Percentiles rank a stretch among this genome's conserved stretches.
phyloP scores from a whole-genome alignment of 2,888 invertebrate species.

The Amblyteles armatorius region DNA sequence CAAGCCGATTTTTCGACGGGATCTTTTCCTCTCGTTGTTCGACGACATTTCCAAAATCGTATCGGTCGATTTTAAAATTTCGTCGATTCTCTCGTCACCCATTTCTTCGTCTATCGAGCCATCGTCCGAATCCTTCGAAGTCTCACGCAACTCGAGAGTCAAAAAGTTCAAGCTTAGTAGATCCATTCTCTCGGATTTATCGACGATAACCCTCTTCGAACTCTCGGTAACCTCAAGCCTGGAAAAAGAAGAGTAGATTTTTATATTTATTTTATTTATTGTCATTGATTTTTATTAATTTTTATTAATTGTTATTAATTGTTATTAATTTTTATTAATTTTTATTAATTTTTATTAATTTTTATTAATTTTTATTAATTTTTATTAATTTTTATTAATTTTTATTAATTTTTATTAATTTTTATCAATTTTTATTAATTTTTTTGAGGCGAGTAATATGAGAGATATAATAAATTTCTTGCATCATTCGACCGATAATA shows the following conservation, averaged over 20 bases:
- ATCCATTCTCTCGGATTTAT: slow-evolving; percentile 54
- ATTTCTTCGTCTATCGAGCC: neutral
- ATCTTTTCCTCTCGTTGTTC: slow-evolving; percentile 32
- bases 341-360: no score
- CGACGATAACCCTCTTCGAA: neutral
- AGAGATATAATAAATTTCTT: no score
- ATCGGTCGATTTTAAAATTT: neutral
- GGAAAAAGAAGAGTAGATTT: neutral
- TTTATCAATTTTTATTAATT: no score
- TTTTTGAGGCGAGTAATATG: no score
- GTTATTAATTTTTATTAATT: no score
- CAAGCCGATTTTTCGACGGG: slow-evolving; percentile 25
- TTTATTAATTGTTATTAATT: no score
- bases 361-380: no score
- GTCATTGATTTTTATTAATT: no score
- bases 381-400: no score
- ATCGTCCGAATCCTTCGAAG: neutral
- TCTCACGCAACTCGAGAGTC: slow-evolving; percentile 53
- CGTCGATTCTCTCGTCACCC: neutral
- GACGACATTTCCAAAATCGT: neutral
- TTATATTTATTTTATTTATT: neutral
- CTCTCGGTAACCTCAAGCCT: slow-evolving; percentile 22
- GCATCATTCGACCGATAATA: no score
- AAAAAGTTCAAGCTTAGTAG: slow-evolving; percentile 58
- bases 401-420: no score